Conservation (phyloP, 1,140 invertebrate genomes). For the Panulirus ornatus region DNA sequence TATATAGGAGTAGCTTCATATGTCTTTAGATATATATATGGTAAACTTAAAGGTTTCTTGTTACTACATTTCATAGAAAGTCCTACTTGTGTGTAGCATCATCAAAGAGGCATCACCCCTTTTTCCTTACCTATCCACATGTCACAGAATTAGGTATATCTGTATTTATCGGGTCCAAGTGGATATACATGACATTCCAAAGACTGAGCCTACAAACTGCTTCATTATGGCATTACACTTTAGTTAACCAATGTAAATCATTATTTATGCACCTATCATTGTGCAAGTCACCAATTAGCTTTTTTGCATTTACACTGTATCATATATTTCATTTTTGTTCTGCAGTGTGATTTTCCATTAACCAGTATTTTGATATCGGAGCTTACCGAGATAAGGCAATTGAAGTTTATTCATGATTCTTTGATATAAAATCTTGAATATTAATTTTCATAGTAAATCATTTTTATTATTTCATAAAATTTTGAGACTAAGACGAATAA, state of each 20-base stretch:
- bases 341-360: no score
- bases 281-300: background rate
- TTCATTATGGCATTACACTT: background rate
- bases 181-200: background rate
- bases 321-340: background rate
- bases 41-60: no score
- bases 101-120: background rate
- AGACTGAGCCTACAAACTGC: background rate
- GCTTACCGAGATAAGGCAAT: no score
- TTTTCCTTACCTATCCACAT: background rate
- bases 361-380: background rate
- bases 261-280: background rate
- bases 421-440: no score
- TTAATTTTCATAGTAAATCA: no score
- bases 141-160: background rate
- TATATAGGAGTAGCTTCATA: no score
- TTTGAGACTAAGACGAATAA: no score
- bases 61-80: background rate
- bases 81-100: background rate
- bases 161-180: slow-evolving; percentile 2
- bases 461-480: no score
- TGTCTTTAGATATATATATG: no score
- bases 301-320: background rate
- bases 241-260: background rate
- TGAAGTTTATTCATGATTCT: no score